phyloP scores from a whole-genome alignment of 92 coral and sea anemone genomes.

The Zoanthus sansibaricus region DNA sequence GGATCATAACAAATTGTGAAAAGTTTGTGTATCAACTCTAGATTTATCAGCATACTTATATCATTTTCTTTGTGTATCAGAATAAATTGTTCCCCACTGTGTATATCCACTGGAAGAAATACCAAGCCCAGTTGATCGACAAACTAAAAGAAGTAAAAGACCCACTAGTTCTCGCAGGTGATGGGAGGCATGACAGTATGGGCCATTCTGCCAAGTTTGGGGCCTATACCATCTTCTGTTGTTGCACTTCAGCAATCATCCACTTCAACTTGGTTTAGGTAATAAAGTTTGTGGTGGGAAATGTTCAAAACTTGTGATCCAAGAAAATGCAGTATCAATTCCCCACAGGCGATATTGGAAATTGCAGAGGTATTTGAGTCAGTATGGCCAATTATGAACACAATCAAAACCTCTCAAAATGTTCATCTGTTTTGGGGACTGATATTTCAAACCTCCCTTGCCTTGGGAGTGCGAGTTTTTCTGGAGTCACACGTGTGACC shows the following conservation, averaged over 20 bases:
- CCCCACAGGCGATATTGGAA: slow-evolving; percentile 15
- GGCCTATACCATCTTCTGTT: slow-evolving; percentile 62
- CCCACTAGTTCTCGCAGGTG: slow-evolving; percentile 45
- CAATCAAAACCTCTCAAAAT: slow-evolving; percentile 13
- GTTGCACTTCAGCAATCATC: slow-evolving; percentile 43
- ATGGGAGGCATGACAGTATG: slow-evolving; percentile 66
- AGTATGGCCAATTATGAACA: slow-evolving; percentile 6
- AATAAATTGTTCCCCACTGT: slow-evolving; percentile 50
- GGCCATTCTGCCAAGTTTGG: slow-evolving; percentile 61
- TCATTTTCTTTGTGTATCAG: slow-evolving; percentile 14
- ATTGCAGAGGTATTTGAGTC: slow-evolving; percentile 11
- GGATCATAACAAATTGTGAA: slow-evolving; percentile 1
- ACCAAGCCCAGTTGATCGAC: slow-evolving; percentile 31
- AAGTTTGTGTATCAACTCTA: slow-evolving; percentile 7
- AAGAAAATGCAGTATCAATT: slow-evolving; percentile 12
- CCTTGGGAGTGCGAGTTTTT: slow-evolving; percentile 2
- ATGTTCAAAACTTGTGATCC: slow-evolving; percentile 8
- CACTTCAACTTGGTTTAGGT: slow-evolving; percentile 53
- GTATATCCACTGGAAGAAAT: slow-evolving; percentile 51
- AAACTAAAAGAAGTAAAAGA: slow-evolving; percentile 44
- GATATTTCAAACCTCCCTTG: slow-evolving; percentile 20
- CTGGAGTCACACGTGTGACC: slow-evolving; percentile 23
- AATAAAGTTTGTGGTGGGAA: slow-evolving; percentile 16
- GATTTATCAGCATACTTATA: neutral
- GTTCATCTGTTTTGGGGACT: slow-evolving; percentile 4